Evolutionary conservation across 1,140 invertebrate genomes (phyloP), one percentile per base, ranked within the genome.

Genomic region (Drosophila burlai): DNA sequence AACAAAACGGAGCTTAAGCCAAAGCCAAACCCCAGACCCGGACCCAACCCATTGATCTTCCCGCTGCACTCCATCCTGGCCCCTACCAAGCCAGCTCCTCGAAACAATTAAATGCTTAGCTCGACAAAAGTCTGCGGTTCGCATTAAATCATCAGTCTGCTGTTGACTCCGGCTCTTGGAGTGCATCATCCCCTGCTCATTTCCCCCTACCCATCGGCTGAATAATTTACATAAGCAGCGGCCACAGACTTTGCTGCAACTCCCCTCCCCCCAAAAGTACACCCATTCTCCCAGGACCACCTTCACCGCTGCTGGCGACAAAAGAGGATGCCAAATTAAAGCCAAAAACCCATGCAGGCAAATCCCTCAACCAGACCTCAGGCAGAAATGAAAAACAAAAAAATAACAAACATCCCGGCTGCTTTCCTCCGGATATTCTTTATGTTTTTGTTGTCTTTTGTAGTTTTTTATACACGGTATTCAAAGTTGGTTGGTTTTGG

Each of bases 161-260:
- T 71, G 76, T 71, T 82, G 84, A 80, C 81, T 73, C 58, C 38
- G 54, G 43, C 69, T 80, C 45, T 45, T 29, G 68, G 26, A 58
- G 36, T 62, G 57, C 54, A 54, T 36, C 66, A 49, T 49, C 47
- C 46, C 54, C 52, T 60, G 59, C 64, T 61, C 81, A 67, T 67
- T 65, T 49, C 26, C 69, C 75, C 59, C 83, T 69, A 50, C 62
- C n/a, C 63, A 59, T 65, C 55, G 55, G 75, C 75, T 67, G 83
- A 89, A 89, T 89, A 91, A 90, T 90, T 90, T 90, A 90, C 86
- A 90, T 90, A 89, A 89, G 86, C 86, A 91, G 85, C 85, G 61
- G 79, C 81, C 81, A 66, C 78, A 79, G 77, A 81, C 78, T 26
- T 21, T 21, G 54, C 36, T 90, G 84, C 85, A 84, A 59, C 85